These are phyloP conservation scores for Gambelia wislizenii DNA, from an alignment of 2,797 vertebrate genomes.

Conservation along the genomic window DNA sequence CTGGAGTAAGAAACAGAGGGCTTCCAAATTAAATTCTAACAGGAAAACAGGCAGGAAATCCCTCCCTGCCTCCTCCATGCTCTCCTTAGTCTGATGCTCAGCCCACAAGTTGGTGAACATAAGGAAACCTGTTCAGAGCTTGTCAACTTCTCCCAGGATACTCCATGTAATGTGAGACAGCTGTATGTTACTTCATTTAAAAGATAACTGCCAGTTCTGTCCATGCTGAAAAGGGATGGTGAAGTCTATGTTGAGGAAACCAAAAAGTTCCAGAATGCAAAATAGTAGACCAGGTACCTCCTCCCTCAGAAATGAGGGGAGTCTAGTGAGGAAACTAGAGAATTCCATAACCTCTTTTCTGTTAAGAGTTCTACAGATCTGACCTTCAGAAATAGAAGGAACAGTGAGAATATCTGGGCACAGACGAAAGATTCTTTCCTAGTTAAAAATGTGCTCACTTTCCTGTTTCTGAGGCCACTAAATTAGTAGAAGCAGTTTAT, in stretches of 20 bases:
- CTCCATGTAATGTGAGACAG: not conserved
- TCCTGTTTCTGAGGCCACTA: no score
- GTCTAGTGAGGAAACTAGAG: not conserved
- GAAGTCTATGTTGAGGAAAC: not conserved
- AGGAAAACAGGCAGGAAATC: not conserved
- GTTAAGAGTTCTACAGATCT: not conserved
- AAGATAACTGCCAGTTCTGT: not conserved
- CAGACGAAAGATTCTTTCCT: no score
- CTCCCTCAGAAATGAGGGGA: not conserved
- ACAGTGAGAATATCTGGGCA: no score
- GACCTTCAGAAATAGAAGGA: not conserved
- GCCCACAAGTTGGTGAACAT: not conserved
- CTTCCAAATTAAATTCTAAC: not conserved
- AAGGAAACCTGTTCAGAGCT: not conserved
- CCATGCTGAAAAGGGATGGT: not conserved
- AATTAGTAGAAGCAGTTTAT: no score
- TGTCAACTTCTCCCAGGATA: not conserved
- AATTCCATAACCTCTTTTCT: not conserved
- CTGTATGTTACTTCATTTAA: not conserved
- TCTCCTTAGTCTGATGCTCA: not conserved
- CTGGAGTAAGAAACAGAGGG: not conserved
- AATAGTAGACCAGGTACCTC: not conserved
- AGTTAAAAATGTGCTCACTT: no score
- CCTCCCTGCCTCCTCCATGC: not conserved
- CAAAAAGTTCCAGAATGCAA: not conserved